Evolutionary conservation across 2,113 vertebrate species (phyloP).

Genomic region (Apistogramma diplotaenia): DNA sequence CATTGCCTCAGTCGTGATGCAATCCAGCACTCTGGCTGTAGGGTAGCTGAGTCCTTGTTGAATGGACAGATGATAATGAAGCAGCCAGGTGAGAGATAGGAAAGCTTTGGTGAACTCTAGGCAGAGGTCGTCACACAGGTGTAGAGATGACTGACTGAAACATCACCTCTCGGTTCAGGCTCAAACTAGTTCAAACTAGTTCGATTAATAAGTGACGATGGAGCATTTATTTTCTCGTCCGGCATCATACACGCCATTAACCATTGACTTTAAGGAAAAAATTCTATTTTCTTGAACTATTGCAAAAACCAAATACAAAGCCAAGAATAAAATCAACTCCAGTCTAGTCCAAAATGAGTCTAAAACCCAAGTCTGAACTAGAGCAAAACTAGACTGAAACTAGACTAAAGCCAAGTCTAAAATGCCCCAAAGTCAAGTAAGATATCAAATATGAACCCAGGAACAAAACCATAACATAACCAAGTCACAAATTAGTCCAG

Average conservation of each 20-base stretch:
- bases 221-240: background rate
- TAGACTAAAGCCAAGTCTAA: background rate
- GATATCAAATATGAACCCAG: background rate
- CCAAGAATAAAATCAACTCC: background rate
- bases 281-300: background rate
- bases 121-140: background rate
- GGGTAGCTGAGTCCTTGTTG: background rate
- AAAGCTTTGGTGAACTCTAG: background rate
- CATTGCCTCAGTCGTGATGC: slow-evolving; percentile 15
- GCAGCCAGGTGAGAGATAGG: background rate
- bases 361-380: background rate
- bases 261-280: background rate
- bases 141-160: background rate
- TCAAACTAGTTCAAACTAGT: too few relatives aligned
- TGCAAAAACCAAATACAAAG: background rate
- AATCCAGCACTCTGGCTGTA: background rate
- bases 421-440: background rate
- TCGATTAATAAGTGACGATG: background rate
- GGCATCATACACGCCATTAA: background rate
- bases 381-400: background rate
- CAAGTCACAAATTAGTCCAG: background rate
- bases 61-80: slow-evolving; percentile 1
- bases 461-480: background rate
- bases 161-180: background rate
- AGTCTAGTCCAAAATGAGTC: background rate